Evolutionary conservation across 2,113 vertebrate genomes (phyloP), one percentile per base, ranked within the genome.

Genomic region (Chlorodrepanis virens): DNA sequence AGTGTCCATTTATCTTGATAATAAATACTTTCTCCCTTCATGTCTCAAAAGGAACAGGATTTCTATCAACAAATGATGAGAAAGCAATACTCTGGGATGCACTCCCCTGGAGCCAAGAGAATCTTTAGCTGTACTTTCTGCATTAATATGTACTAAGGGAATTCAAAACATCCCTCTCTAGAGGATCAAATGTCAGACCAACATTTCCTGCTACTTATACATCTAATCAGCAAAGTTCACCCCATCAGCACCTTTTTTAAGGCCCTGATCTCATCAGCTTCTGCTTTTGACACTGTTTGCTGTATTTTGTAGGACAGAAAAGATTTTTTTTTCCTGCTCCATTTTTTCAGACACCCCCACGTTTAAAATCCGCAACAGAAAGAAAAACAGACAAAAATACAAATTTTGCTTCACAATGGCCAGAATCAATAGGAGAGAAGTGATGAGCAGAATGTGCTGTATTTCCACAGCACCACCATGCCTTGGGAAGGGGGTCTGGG

Each of bases 31-130:
- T 82, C 72, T 83, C 78, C 93, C 93, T 60, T 83, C 90, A 92
- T 5, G 4, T 84, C 85, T 97, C 96, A 95, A 94, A 96, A 93
- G 87, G 40, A 95, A 94, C 83, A 96, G 92, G 95, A 88, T 94
- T 97, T 91, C 93, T 86, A 95, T 96, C 97, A 97, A 89, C 91
- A 93, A 96, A 95, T 93, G 92, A 97, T 97, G 96, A 97, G 88
- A 94, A 95, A 93, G 95, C 93, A 96, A 92, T 94, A 94, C 87
- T 92, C 37, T 39, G 42, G 83, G 93, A 88, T 86, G 95, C 78
- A 95, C 92, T 54, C 65, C 83, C 85, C 59, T 0, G 0, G 94
- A 95, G 95, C 79, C 84, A 90, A 70, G 72, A 83, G 91, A 49
- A 79, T 95, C 94, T 96, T 91, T 33, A 85, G 83, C 83, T 49